Evolutionary conservation across 2,797 vertebrate genomes (phyloP).

Genomic region (Pseudochirops corinnae): DNA sequence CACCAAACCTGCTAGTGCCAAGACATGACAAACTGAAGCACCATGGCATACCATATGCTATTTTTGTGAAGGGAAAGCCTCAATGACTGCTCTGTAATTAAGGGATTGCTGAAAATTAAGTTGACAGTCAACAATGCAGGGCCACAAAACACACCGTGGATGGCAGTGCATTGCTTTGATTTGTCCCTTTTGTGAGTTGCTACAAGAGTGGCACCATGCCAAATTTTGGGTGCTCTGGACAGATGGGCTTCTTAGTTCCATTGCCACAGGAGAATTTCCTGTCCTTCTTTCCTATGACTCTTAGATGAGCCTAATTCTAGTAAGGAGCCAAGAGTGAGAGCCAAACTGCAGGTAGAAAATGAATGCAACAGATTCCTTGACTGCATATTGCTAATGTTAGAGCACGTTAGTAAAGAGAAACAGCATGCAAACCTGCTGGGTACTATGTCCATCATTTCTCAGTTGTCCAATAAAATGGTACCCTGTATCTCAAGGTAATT

Average conservation of each 20-base stretch:
- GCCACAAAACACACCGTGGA: slow-evolving; percentile 68
- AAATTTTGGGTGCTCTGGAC: slow-evolving; percentile 60
- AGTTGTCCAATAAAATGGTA: slow-evolving; percentile 80
- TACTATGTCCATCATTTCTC: slow-evolving; percentile 66
- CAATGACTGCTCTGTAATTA: slow-evolving; percentile 39
- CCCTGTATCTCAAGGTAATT: slow-evolving; percentile 75
- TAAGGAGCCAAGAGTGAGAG: slow-evolving; percentile 66
- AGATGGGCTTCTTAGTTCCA: slow-evolving; percentile 67
- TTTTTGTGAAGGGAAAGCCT: slow-evolving; percentile 62
- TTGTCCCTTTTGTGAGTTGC: slow-evolving; percentile 35
- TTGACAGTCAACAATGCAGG: slow-evolving; percentile 55
- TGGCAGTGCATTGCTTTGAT: slow-evolving; percentile 50
- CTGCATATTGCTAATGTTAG: slow-evolving; percentile 74
- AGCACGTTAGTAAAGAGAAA: slow-evolving; percentile 63
- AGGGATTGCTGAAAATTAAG: slow-evolving; percentile 45
- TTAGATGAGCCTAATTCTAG: slow-evolving; percentile 30
- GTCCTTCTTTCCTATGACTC: slow-evolving; percentile 42
- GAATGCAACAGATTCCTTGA: slow-evolving; percentile 73
- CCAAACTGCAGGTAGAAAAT: slow-evolving; percentile 63
- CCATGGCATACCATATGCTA: slow-evolving; percentile 55
- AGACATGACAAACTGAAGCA: slow-evolving; percentile 72
- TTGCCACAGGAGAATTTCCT: slow-evolving; percentile 63
- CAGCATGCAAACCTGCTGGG: slow-evolving; percentile 57
- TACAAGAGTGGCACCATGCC: slow-evolving; percentile 41
- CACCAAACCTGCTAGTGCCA: slow-evolving; percentile 78